Evolutionary conservation across 2,797 vertebrate genomes (phyloP), one percentile per base, ranked within the genome.

Genomic region (Huso huso): DNA sequence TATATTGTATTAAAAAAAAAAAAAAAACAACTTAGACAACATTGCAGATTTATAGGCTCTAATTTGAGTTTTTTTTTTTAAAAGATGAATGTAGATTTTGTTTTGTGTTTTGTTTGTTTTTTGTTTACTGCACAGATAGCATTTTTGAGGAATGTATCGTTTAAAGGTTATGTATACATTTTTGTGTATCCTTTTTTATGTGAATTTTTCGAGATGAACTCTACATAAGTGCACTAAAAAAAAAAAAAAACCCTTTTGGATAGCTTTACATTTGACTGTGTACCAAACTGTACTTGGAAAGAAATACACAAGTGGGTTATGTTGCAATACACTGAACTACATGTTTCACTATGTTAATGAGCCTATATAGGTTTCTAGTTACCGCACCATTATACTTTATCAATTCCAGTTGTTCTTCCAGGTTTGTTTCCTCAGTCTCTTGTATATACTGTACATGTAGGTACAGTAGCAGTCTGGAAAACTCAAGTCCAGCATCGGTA

Each of bases 61-160:
- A 68, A 73, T 66, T 13, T 65, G 23, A 67, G 76, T 63, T 66
- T 78, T 66, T 13, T 66, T 13, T 49, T 57, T 81, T 84, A 82
- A 82, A 77, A 78, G 70, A 73, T 75, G 76, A 79, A 79, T 88
- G 78, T 86, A 82, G 80, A 84, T 83, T n/a, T n/a, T n/a, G n/a
- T 37, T 79, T 83, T 67, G 78, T 73, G 79, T 60, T 18, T 59
- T 10, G 4, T 75, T 77, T 74, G 49, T 15, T 7, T 76, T 70
- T 51, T 68, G 53, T 70, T 72, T 75, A 72, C 66, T 76, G 76
- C 52, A 70, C 71, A 80, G 78, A 77, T 75, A 81, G 76, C 74
- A n/a, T 74, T 66, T 79, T 86, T 84, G 80, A 60, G 69, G 79
- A 75, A 77, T 81, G 69, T 81, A 71, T 83, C 71, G 75, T 81